Conservation (phyloP, 2,797 vertebrate genomes). For the Onychomys leucogaster region DNA sequence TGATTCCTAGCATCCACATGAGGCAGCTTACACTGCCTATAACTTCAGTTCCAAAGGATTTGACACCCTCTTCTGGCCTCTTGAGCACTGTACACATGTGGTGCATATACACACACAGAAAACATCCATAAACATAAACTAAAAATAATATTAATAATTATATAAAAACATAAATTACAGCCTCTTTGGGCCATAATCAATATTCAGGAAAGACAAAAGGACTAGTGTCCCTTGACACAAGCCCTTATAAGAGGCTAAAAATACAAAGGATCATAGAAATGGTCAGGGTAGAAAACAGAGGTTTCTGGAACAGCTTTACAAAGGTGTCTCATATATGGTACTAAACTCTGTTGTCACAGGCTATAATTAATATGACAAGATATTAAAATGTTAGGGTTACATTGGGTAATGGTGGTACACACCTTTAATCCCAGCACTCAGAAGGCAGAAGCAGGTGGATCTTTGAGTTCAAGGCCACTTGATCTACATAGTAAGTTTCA, state of each 20-base stretch:
- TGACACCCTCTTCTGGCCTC: not conserved
- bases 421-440: not conserved
- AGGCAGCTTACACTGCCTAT: not conserved
- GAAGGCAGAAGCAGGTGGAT: not conserved
- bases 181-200: not conserved
- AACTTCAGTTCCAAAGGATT: not conserved
- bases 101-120: not conserved
- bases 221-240: not conserved
- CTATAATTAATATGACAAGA: not conserved
- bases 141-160: not conserved
- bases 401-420: not conserved
- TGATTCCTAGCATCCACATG: not conserved
- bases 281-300: not conserved
- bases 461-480: not conserved
- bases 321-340: not conserved
- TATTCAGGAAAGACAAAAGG: not conserved
- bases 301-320: slow-evolving; percentile 2
- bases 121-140: not conserved
- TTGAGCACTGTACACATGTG: not conserved
- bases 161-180: not conserved
- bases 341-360: not conserved
- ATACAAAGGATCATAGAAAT: not conserved
- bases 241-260: not conserved
- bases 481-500: not conserved
- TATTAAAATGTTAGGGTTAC: not conserved